Conservation (phyloP, 2,797 vertebrate genomes). For the Neosilurus mollespiculum region DNA sequence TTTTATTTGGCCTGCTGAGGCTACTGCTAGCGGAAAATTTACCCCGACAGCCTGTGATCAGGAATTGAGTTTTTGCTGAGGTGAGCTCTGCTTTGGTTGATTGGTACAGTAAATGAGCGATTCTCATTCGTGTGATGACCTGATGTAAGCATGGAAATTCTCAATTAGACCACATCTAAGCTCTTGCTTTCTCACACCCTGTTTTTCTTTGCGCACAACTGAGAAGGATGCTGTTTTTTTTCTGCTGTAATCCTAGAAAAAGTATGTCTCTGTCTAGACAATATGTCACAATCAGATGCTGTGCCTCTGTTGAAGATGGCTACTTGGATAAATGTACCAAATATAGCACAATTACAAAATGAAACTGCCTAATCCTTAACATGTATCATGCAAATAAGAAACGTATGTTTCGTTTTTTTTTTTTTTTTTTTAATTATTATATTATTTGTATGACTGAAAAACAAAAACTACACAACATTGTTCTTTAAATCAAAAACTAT, state of each 20-base stretch:
- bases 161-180: slow-evolving; percentile 25
- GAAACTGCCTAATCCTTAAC: neutral
- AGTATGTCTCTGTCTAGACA: neutral
- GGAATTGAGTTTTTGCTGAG: neutral
- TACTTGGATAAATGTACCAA: neutral
- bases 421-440: neutral
- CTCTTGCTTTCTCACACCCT: neutral
- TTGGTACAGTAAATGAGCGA: slow-evolving; percentile 67
- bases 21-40: slow-evolving; percentile 70
- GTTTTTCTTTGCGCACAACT: neutral
- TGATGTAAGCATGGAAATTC: slow-evolving; percentile 57
- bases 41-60: slow-evolving; percentile 57
- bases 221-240: neutral
- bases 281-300: neutral
- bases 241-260: neutral
- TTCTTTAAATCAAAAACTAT: neutral
- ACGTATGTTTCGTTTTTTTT: neutral
- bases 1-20: slow-evolving; percentile 70
- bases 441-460: neutral
- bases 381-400: neutral
- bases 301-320: neutral
- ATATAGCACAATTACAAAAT: neutral
- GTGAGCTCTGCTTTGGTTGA: slow-evolving; percentile 55
- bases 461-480: neutral
- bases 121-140: slow-evolving; percentile 54